Evolutionary conservation across 2,888 invertebrate species (phyloP), one percentile per base, ranked within the genome.

Genomic region (Leucoma salicis): DNA sequence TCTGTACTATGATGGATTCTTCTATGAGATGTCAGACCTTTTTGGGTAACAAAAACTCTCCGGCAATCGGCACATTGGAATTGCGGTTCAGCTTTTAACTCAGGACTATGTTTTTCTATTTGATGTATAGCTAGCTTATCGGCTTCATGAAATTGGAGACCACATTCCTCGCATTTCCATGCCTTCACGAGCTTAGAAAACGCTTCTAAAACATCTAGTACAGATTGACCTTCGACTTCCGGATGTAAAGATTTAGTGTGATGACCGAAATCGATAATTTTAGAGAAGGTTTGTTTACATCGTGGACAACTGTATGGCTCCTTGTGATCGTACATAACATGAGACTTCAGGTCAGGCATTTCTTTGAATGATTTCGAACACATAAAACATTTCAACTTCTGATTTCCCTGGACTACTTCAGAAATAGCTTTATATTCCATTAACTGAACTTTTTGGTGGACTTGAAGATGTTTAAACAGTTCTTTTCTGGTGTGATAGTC

Each of bases 121-220:
- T 87, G 82, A 49, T 88, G 88, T 46, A 81, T 51, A 0, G 87
- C 88, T 7, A 89, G 57, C 47, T 87, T 86, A 32, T 88, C 87
- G 0, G 86, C 82, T 49, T 86, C 82, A 11, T 84, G 78, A 35
- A 88, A 88, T 42, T 89, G 88, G 7, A 81, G 37, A 1, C 78
- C 78, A 33, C 89, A 89, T 31, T 83, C 85, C n/a, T 86, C 84
- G 35, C 89, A 89, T 50, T 87, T 89, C 89, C 89, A 89, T n/a
- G 85, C 85, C 50, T 82, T 76, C 0, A 85, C 79, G 24, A 89
- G 49, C 47, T 78, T 81, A 0, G 85, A 83, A 41, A 87, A 87
- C 0, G 88, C 87, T 65, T 86, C 83, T 0, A 89, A 54, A 1
- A 86, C 85, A 39, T 86, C 80, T 25, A 89, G 51, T 1, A 88